Percentiles rank a stretch among this genome's conserved stretches.
Evolutionary conservation across 2,888 invertebrate genomes (phyloP).

Genomic region (Yponomeuta malinellus): DNA sequence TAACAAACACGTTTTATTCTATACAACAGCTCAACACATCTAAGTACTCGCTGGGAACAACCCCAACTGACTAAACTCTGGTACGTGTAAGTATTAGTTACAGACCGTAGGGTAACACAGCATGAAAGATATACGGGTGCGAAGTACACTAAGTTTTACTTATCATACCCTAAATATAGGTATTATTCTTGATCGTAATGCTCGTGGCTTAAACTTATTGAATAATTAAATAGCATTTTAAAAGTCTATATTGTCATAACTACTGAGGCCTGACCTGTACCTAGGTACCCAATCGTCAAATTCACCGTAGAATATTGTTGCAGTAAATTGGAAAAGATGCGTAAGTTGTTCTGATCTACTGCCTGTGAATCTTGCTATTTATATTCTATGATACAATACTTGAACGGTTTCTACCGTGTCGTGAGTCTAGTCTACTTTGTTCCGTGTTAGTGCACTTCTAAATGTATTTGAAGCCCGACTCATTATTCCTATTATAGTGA

Average conservation of each 20-base stretch:
- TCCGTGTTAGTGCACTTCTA: constrained; percentile 71
- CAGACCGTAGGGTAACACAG: constrained; percentile 20
- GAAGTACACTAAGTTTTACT: constrained; percentile 13
- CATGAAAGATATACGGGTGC: constrained; percentile 18
- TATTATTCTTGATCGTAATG: constrained; percentile 9
- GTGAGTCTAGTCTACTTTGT: constrained; percentile 61
- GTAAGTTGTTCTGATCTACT: background rate
- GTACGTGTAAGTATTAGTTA: background rate
- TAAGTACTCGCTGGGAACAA: constrained; percentile 19
- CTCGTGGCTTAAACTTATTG: constrained; percentile 37
- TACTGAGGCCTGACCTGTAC: constrained; percentile 48
- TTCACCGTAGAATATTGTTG: constrained; percentile 28
- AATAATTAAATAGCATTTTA: constrained; percentile 49
- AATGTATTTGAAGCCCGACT: constrained; percentile 56
- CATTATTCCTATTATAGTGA: constrained; percentile 54
- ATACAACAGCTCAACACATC: constrained; percentile 49
- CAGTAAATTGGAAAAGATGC: no score
- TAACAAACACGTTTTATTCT: constrained; percentile 44
- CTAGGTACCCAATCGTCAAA: constrained; percentile 48
- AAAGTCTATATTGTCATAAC: constrained; percentile 69
- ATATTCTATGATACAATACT: constrained; percentile 10
- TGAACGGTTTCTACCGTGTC: constrained; percentile 39
- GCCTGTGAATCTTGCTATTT: constrained; percentile 5
- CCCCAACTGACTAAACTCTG: constrained; percentile 11
- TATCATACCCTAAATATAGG: constrained; percentile 12